These are phyloP conservation scores for Drosophila meridiana DNA, from an alignment of 2,888 invertebrate species.

Conservation along the genomic window DNA sequence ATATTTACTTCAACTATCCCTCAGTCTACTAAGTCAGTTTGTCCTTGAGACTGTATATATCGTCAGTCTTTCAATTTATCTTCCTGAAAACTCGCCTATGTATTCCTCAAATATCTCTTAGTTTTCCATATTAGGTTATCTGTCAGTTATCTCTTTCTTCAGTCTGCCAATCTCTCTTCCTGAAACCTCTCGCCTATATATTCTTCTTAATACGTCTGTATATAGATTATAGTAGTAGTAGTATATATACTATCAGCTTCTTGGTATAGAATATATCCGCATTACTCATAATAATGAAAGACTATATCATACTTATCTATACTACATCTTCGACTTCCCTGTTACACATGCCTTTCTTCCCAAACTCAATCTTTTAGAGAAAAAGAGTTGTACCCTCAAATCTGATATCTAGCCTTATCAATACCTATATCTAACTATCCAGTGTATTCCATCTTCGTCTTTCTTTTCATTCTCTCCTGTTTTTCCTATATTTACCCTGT, in stretches of 20 bases:
- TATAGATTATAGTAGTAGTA: background rate
- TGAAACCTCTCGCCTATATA: background rate
- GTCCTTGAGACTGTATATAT: background rate
- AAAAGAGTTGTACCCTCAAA: background rate
- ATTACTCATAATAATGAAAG: background rate
- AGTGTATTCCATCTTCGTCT: constrained; percentile 1
- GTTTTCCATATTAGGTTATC: background rate
- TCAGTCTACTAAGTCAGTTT: background rate
- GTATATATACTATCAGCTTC: background rate
- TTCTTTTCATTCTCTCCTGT: background rate
- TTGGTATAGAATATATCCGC: background rate
- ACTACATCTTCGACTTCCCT: too few species aligned
- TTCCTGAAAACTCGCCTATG: background rate
- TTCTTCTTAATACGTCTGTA: background rate
- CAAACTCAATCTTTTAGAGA: too few species aligned
- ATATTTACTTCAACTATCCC: background rate
- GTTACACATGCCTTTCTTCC: too few species aligned
- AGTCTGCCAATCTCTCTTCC: too few species aligned
- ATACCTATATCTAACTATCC: background rate
- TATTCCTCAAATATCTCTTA: background rate
- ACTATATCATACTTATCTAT: background rate
- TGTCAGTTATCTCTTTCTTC: background rate
- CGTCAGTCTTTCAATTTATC: background rate
- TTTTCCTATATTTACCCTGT: constrained; percentile 13
- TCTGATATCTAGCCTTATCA: background rate